These are phyloP conservation scores for Myzus persicae DNA, from an alignment of 1,140 invertebrate species.

Conservation along the genomic window DNA sequence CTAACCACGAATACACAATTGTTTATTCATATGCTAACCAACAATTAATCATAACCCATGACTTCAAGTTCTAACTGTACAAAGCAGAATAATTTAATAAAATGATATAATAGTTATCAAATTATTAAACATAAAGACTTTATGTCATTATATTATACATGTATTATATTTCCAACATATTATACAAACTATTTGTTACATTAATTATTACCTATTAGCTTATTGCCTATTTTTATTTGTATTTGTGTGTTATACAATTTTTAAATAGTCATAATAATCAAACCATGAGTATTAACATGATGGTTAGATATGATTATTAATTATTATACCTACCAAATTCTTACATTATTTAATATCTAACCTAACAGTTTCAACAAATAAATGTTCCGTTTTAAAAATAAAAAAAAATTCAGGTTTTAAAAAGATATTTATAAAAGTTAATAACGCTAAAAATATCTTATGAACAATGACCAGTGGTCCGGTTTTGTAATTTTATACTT, in stretches of 20 bases:
- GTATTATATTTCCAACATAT: neutral
- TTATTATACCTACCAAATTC: neutral
- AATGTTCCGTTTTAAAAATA: slow-evolving; percentile 6
- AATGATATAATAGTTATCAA: neutral
- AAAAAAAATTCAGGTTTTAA: slow-evolving; percentile 44
- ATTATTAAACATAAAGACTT: neutral
- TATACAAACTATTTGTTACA: neutral
- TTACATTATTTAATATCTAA: neutral
- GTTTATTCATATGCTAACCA: neutral
- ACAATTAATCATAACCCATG: neutral
- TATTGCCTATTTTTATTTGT: neutral
- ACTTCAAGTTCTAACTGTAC: neutral
- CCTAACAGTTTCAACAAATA: neutral
- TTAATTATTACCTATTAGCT: no score
- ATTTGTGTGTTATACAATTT: neutral
- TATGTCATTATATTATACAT: neutral
- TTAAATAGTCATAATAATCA: neutral
- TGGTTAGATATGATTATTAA: neutral
- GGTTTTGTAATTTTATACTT: slow-evolving; percentile 42
- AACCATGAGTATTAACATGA: neutral
- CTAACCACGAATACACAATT: slow-evolving; percentile 18
- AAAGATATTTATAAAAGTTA: slow-evolving; percentile 27
- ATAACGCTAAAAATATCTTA: slow-evolving; percentile 39
- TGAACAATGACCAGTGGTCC: slow-evolving; percentile 36
- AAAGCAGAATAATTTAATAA: neutral